Evolutionary conservation across 2,888 invertebrate species (phyloP).

Genomic region (Danaus chrysippus): DNA sequence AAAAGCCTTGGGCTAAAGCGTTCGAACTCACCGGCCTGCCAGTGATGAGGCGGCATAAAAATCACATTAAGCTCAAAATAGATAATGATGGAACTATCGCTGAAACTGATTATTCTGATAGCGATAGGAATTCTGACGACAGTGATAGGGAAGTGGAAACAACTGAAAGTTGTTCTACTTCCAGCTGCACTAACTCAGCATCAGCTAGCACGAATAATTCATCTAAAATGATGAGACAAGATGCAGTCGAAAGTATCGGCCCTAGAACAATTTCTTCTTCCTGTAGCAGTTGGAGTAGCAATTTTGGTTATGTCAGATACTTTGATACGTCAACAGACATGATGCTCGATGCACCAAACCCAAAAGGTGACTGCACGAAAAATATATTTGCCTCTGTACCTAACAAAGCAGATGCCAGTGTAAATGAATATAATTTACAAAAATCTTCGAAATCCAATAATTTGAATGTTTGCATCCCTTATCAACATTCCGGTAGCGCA

Average conservation of each 20-base stretch:
- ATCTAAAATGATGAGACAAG: conserved; percentile 77
- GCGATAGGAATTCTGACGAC: conserved; percentile 47
- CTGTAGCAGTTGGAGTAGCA: conserved; percentile 78
- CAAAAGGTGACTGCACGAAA: conserved; percentile 65
- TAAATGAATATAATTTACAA: conserved; percentile 35
- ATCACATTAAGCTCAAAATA: conserved; percentile 63
- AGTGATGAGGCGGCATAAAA: conserved; percentile 66
- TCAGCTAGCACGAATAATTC: conserved; percentile 44
- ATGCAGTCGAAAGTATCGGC: conserved; percentile 77
- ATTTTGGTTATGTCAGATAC: conserved; percentile 84
- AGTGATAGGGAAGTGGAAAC: conserved; percentile 65
- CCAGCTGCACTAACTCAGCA: conserved; percentile 53
- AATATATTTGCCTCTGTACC: conserved; percentile 52
- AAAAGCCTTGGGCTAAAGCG: conserved; percentile 73
- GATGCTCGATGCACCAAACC: conserved; percentile 48
- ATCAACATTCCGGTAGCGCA: conserved; percentile 81
- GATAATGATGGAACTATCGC: conserved; percentile 67
- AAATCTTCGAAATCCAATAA: conserved; percentile 39
- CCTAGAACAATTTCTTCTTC: conserved; percentile 67
- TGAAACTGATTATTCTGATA: conserved; percentile 66
- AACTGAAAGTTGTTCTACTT: conserved; percentile 63
- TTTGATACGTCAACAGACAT: conserved; percentile 75
- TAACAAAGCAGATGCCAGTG: conserved; percentile 31
- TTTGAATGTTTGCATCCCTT: conserved; percentile 41
- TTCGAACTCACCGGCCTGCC: conserved; percentile 70